Evolutionary conservation across 2,113 vertebrate genomes (phyloP).

Genomic region (Malurus elegans): DNA sequence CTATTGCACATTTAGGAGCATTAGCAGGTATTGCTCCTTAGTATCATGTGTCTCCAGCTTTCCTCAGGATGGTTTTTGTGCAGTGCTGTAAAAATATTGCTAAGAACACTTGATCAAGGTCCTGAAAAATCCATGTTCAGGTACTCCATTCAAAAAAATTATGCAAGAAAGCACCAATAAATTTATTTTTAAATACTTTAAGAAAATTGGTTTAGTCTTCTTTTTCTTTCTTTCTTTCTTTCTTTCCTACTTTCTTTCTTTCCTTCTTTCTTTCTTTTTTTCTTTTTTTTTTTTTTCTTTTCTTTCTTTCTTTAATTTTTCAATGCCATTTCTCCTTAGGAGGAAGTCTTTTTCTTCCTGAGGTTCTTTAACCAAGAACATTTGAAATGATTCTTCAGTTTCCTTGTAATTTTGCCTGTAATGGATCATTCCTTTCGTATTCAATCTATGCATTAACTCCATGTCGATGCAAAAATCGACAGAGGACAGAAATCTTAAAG

Average conservation of each 20-base stretch:
- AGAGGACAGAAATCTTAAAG: conserved; percentile 75
- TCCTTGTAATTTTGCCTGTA: background rate
- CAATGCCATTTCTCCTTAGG: conserved; percentile 68
- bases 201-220: conserved; percentile 50
- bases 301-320: conserved; percentile 12
- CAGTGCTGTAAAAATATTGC: conserved; percentile 29
- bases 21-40: conserved; percentile 78
- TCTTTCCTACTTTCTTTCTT: background rate
- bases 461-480: background rate
- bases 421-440: background rate
- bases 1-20: conserved; percentile 83
- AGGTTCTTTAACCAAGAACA: conserved; percentile 61
- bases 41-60: conserved; percentile 70
- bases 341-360: conserved; percentile 74
- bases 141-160: conserved; percentile 67
- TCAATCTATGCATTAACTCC: conserved; percentile 4
- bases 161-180: conserved; percentile 71
- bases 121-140: conserved; percentile 64
- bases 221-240: background rate
- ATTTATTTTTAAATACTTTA: conserved; percentile 61
- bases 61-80: conserved; percentile 50
- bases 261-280: conserved; percentile 22
- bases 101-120: conserved; percentile 46
- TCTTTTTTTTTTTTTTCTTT: conserved; percentile 36
- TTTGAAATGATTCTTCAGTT: conserved; percentile 18